Evolutionary conservation across 1,140 invertebrate species (phyloP), one percentile per base, ranked within the genome.

Genomic region (Drosophila equinoxialis): DNA sequence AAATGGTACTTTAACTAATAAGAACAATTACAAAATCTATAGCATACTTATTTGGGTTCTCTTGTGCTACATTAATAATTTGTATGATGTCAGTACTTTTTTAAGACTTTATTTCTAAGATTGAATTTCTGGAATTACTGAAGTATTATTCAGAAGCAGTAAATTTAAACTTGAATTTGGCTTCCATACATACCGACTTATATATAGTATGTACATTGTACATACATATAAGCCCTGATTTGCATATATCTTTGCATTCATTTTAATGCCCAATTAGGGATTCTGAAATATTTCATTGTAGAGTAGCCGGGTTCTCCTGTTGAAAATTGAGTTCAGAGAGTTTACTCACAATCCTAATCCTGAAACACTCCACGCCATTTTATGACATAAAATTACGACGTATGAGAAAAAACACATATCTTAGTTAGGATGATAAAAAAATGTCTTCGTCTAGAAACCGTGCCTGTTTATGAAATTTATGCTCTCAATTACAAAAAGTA

Each of bases 401-500:
- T 33, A 72, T 63, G 65, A 68, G 37, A 26, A 66, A 67, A 70
- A 64, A 62, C 69, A 74, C 71, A 77, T 68, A 61, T 63, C 63
- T 51, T 51, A 51, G 45, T 51, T 67, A 55, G 51, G 71, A 70
- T 64, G 62, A 45, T 64, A 64, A 64, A 78, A 45, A 63, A 51
- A 51, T 6, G 17, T 51, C 20, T 17, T 51, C 45, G 10, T 4
- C 45, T 48, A 48, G 45, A 48, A 65, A 39, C 35, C 20, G 37
- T 64, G 62, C 58, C 66, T 42, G 61, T 65, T 68, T 68, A 72
- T 76, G 66, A 78, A 78, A 71, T 78, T 77, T 74, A 80, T 74
- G 63, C 64, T 77, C 71, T 71, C 66, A 77, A 80, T 77, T 80
- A 80, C 77, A 37, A 61, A 74, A 80, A 77, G 73, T 79, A 70